phyloP scores from a whole-genome alignment of 2,888 invertebrate species.

The Nephrocerus scutellatus region DNA sequence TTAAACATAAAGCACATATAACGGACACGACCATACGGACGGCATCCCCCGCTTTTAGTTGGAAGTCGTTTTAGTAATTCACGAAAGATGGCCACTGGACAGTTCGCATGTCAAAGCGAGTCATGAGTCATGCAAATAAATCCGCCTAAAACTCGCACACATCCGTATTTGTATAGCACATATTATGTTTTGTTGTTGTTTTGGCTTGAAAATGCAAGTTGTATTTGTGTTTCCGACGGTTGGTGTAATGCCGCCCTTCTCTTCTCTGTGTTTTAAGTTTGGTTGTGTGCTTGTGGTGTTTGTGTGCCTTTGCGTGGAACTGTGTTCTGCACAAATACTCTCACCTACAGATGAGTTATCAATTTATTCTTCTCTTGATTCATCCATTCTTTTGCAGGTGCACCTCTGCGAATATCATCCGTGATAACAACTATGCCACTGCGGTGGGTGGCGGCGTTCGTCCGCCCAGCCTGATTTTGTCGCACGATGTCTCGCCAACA shows the following conservation, averaged over 20 bases:
- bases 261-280: not conserved
- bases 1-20: no score
- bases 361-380: constrained; percentile 2
- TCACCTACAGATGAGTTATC: constrained; percentile 2
- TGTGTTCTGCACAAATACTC: no score
- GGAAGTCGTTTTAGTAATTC: no score
- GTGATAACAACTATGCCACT: constrained; percentile 65
- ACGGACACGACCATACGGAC: no score
- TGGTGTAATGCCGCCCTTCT: not conserved
- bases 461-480: constrained; percentile 46
- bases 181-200: constrained; percentile 19
- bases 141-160: no score
- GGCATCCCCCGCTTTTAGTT: no score
- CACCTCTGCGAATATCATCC: constrained; percentile 76
- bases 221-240: no score
- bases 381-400: constrained; percentile 52
- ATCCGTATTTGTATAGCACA: no score
- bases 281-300: constrained; percentile 18
- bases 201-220: constrained; percentile 24
- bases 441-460: constrained; percentile 50
- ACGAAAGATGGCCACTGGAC: no score
- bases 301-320: constrained; percentile 8
- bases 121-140: no score
- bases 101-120: no score
- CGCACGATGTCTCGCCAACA: constrained; percentile 47